phyloP scores from a whole-genome alignment of 2,113 vertebrate genomes.

The Hydrochoerus hydrochaeris region DNA sequence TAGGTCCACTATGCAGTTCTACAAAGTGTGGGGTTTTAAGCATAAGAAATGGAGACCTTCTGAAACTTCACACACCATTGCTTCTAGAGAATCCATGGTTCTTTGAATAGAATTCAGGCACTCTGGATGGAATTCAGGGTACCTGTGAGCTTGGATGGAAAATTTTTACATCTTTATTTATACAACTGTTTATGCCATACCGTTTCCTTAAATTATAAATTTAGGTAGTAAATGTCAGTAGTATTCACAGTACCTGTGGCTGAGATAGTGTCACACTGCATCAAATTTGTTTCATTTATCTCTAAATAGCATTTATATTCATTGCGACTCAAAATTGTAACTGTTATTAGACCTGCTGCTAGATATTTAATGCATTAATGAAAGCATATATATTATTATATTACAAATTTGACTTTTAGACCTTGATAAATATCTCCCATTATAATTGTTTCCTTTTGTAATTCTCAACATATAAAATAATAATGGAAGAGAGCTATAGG shows the following conservation, averaged over 20 bases:
- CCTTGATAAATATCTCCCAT: neutral
- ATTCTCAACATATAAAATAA: neutral
- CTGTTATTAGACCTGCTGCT: neutral
- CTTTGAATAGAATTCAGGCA: neutral
- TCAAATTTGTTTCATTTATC: conserved; percentile 14
- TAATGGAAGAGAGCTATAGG: neutral
- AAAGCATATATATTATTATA: conserved; percentile 5
- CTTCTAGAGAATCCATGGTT: neutral
- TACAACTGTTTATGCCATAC: neutral
- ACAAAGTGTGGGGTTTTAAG: neutral
- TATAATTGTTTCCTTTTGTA: neutral
- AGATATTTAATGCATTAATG: neutral
- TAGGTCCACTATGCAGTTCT: neutral
- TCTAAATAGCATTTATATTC: conserved; percentile 17
- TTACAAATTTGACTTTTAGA: conserved; percentile 44
- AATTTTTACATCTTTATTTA: conserved; percentile 7
- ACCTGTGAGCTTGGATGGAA: neutral
- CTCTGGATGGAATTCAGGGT: neutral
- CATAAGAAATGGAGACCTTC: neutral
- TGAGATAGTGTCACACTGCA: neutral
- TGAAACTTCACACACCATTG: neutral
- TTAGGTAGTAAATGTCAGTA: conserved; percentile 5
- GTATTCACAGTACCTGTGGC: neutral
- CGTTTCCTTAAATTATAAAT: neutral
- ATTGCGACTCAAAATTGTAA: neutral